Evolutionary conservation across 2,113 vertebrate species (phyloP).

Genomic region (Prunella fulvescens): DNA sequence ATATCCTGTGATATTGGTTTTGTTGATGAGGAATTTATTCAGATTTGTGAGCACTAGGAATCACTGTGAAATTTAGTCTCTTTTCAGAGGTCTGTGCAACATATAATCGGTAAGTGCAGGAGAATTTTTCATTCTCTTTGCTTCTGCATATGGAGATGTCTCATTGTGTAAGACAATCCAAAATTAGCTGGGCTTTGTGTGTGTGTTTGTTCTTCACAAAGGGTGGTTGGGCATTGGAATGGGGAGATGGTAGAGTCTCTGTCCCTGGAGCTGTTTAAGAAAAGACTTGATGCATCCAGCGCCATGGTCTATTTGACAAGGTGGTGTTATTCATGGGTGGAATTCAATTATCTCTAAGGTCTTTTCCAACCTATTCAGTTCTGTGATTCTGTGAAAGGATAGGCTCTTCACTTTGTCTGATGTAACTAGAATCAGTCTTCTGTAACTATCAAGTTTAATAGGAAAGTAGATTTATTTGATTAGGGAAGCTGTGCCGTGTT

Average conservation of each 20-base stretch:
- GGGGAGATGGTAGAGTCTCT: not conserved
- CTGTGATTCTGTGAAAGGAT: not conserved
- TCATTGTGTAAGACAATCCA: not conserved
- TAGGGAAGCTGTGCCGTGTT: not conserved
- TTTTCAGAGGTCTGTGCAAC: not conserved
- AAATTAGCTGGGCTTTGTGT: not conserved
- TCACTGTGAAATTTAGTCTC: not conserved
- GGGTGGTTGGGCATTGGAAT: not conserved
- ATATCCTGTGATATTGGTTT: not conserved
- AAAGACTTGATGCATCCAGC: not conserved
- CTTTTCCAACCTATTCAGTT: not conserved
- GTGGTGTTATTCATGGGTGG: not conserved
- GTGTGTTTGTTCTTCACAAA: not conserved
- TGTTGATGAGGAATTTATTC: not conserved
- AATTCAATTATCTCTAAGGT: not conserved
- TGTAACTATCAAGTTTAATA: not conserved
- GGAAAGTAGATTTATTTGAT: not conserved
- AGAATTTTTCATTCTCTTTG: not conserved
- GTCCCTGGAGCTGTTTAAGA: not conserved
- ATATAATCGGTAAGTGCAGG: not conserved
- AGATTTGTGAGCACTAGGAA: not conserved
- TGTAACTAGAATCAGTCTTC: not conserved
- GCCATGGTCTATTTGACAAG: not conserved
- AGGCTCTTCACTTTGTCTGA: not conserved
- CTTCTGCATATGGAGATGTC: not conserved